These are phyloP conservation scores for Coptodon bakossiorum DNA, from an alignment of 2,113 vertebrate species.

Conservation along the genomic window DNA sequence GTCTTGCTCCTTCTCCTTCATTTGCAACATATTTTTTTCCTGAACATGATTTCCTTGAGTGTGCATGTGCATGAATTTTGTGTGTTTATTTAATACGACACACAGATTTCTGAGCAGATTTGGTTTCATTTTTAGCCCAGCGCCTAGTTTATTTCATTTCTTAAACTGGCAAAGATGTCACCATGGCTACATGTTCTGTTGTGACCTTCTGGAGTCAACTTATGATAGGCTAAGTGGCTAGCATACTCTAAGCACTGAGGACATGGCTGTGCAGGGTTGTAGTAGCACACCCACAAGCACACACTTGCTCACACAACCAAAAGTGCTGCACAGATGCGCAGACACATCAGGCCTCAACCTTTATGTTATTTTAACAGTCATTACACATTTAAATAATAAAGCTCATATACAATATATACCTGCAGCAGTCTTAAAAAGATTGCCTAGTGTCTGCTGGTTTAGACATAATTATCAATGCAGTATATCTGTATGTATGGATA, in stretches of 20 bases:
- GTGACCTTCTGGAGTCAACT: conserved; percentile 53
- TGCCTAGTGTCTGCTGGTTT: neutral
- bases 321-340: neutral
- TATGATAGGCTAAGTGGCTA: conserved; percentile 44
- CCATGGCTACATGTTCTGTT: conserved; percentile 38
- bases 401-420: neutral
- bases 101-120: neutral
- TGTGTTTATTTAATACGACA: neutral
- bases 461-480: neutral
- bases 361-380: neutral
- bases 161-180: conserved; percentile 35
- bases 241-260: conserved; percentile 17
- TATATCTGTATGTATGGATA: neutral
- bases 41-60: neutral
- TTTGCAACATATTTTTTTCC: neutral
- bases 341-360: neutral
- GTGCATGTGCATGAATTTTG: neutral
- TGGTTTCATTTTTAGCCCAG: neutral
- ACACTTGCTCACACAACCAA: neutral
- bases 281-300: neutral
- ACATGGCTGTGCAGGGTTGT: conserved; percentile 20
- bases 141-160: conserved; percentile 1
- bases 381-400: neutral
- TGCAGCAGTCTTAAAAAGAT: neutral
- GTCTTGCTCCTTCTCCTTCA: neutral